Evolutionary conservation across 2,113 vertebrate species (phyloP), one percentile per base, ranked within the genome.

Genomic region (Cyanistes caeruleus): DNA sequence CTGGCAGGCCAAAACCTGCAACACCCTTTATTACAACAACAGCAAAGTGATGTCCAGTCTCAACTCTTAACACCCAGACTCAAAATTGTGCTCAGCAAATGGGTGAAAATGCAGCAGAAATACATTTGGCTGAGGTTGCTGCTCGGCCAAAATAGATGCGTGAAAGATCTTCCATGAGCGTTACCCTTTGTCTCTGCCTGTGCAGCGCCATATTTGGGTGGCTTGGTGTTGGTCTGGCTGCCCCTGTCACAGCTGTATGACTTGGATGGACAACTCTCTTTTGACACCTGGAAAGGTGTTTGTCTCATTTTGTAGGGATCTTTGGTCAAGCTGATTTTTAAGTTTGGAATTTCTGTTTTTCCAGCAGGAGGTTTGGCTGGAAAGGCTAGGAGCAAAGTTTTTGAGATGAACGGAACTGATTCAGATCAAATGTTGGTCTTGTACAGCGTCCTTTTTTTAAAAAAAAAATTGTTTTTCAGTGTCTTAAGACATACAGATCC

Each of bases 161-260:
- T 3, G 3, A n/a, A 85, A 76, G 49, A 27, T 5, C 37, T 56
- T 75, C 27, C 8, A 2, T 39, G 62, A 48, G 31, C 0, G 0
- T 53, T 18, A 43, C 3, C 31, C 35, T 44, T 46, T 23, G 13
- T 58, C 2, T 3, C 33, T 80, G 64, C 80, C 67, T 39, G 35
- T 23, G 39, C 30, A 21, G 12, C 17, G 58, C 13, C 2, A 2
- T 2, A 2, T 58, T 72, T 69, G 56, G 35, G 60, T 43, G 51
- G n/a, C 22, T 22, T 55, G 37, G 41, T 41, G 13, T 27, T 82
- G n/a, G n/a, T 46, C 48, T 56, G 52, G 5, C 53, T 64, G 22
- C 60, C n/a, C 53, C 30, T 15, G 1, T 33, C 46, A 19, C 4
- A 4, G 56, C 64, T 20, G 2, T 22, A 1, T 13, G 59, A 44